Evolutionary conservation across 2,888 invertebrate genomes (phyloP).

Genomic region (Hypsopygia costalis): DNA sequence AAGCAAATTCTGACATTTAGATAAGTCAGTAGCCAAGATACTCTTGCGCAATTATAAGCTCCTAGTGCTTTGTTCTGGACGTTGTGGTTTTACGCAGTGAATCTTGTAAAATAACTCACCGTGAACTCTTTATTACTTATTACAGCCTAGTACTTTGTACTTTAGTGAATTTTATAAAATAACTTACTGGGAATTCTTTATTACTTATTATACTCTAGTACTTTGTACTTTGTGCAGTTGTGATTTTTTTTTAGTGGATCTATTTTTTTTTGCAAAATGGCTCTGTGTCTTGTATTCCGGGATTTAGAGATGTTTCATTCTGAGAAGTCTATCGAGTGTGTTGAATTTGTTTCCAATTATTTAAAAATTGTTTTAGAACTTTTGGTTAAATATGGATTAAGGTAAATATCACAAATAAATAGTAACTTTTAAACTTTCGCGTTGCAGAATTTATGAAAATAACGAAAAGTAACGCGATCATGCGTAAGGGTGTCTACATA

Average conservation of each 20-base stretch:
- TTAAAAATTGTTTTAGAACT: slow-evolving; percentile 31
- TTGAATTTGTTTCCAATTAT: slow-evolving; percentile 30
- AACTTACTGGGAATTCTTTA: too few relatives aligned
- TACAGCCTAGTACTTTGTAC: too few relatives aligned
- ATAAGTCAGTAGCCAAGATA: slow-evolving; percentile 31
- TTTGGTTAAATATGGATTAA: slow-evolving; percentile 26
- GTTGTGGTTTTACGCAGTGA: too few relatives aligned
- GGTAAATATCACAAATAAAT: slow-evolving; percentile 23
- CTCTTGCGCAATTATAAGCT: slow-evolving; percentile 31
- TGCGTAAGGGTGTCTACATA: too few relatives aligned
- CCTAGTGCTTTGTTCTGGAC: slow-evolving; percentile 28
- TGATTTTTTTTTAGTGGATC: slow-evolving; percentile 15
- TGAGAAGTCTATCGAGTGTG: slow-evolving; percentile 32
- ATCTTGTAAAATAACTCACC: too few relatives aligned
- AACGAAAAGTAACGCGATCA: too few relatives aligned
- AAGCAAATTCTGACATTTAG: slow-evolving; percentile 11
- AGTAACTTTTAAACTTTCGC: too few relatives aligned
- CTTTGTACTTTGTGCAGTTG: too few relatives aligned
- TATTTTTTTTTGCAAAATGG: slow-evolving; percentile 28
- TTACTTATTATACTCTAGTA: too few relatives aligned
- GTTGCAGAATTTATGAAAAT: too few relatives aligned
- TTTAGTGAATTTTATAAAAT: too few relatives aligned
- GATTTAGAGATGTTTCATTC: slow-evolving; percentile 25
- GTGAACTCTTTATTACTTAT: too few relatives aligned
- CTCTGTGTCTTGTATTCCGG: slow-evolving; percentile 30